Conservation (phyloP, 1,140 invertebrate species). For the Leptopilina boulardi region DNA sequence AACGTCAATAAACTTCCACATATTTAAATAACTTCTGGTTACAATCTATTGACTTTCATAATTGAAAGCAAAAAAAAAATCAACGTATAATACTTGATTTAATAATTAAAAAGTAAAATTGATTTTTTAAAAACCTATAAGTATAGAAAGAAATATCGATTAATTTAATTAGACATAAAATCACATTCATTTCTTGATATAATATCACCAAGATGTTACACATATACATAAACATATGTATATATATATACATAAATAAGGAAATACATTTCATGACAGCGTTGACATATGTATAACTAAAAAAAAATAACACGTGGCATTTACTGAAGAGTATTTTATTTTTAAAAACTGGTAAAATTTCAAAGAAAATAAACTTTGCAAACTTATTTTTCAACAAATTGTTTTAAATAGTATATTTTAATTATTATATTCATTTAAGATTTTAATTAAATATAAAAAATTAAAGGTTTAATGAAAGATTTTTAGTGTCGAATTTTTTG, state of each 20-base stretch:
- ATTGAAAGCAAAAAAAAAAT: no score
- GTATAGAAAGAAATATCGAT: no score
- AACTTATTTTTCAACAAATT: not conserved
- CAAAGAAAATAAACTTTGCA: not conserved
- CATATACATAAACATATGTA: not conserved
- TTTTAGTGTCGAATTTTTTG: not conserved
- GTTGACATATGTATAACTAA: not conserved
- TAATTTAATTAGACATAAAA: not conserved
- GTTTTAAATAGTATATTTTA: not conserved
- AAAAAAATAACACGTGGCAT: slow-evolving; percentile 14
- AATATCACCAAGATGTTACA: not conserved
- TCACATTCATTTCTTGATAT: not conserved
- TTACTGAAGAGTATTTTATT: not conserved
- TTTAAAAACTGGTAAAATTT: not conserved
- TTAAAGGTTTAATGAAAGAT: not conserved
- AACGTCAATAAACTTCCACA: no score
- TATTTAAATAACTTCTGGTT: no score
- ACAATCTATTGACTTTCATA: no score
- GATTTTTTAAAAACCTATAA: no score
- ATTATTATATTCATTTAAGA: not conserved
- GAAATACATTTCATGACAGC: not conserved
- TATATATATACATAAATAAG: not conserved
- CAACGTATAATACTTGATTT: no score
- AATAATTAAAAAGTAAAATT: no score
- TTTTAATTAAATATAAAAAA: not conserved